A percentile compares a stretch with the other conserved stretches of the same genome.
phyloP scores from a whole-genome alignment of 2,797 vertebrate species.

The Muscicapa comitata region DNA sequence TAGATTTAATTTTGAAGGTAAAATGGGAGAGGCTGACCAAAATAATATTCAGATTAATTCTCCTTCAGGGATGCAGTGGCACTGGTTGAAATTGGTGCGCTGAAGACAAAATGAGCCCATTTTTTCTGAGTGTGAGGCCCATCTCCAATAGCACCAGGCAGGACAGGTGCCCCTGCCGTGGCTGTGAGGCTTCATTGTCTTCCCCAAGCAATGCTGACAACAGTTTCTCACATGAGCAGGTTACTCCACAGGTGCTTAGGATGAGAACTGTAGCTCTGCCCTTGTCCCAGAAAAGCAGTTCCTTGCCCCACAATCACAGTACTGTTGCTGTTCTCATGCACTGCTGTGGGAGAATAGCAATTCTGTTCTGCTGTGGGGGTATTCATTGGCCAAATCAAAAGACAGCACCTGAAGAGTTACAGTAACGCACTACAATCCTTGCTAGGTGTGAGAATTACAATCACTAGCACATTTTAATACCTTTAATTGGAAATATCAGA shows the following conservation, averaged over 20 bases:
- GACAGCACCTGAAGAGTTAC: neutral
- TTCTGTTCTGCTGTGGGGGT: neutral
- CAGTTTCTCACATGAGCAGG: neutral
- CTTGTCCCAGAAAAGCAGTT: neutral
- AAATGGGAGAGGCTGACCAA: neutral
- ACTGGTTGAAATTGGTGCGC: neutral
- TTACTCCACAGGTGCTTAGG: neutral
- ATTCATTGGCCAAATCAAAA: neutral
- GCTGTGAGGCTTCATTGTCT: neutral
- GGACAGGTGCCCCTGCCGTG: neutral
- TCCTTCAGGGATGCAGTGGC: neutral
- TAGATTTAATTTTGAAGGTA: neutral
- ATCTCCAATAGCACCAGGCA: neutral
- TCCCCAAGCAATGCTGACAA: neutral
- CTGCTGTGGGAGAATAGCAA: neutral
- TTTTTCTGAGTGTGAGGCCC: neutral
- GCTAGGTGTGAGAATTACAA: neutral
- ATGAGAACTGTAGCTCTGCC: neutral
- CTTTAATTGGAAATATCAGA: neutral
- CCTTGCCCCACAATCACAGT: neutral
- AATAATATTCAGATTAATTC: neutral
- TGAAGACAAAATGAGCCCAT: neutral
- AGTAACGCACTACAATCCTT: neutral
- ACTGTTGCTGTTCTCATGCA: neutral
- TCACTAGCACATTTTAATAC: neutral